Conservation (phyloP, 2,797 vertebrate genomes). For the Peromyscus eremicus region DNA sequence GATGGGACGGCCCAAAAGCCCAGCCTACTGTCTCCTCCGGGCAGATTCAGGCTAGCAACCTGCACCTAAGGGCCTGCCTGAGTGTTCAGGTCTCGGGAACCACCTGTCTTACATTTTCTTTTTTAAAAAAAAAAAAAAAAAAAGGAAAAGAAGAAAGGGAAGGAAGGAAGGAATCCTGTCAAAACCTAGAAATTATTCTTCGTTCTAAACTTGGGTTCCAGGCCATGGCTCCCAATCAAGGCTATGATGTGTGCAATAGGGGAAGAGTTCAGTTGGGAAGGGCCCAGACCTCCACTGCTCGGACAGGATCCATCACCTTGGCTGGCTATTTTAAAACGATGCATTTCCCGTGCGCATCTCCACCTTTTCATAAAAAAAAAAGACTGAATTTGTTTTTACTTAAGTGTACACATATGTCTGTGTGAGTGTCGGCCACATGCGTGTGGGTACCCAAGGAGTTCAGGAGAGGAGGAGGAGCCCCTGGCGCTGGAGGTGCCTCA, state of each 20-base stretch:
- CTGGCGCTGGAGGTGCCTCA: neutral
- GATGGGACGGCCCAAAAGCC: neutral
- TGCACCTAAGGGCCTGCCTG: neutral
- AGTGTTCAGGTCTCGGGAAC: neutral
- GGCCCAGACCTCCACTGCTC: neutral
- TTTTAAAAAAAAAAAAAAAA: neutral
- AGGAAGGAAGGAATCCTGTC: neutral
- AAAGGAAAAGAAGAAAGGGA: neutral
- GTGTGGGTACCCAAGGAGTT: neutral
- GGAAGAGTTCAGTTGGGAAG: neutral
- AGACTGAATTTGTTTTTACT: neutral
- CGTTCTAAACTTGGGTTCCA: neutral
- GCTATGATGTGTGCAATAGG: too few species aligned
- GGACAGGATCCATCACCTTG: neutral
- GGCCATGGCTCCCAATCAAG: neutral
- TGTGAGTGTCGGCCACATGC: neutral
- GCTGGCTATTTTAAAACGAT: neutral
- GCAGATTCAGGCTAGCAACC: neutral
- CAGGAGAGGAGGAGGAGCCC: neutral
- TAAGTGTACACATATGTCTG: neutral
- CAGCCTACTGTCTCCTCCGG: neutral
- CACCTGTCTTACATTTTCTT: neutral
- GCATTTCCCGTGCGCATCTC: neutral
- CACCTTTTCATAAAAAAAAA: neutral
- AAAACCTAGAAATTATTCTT: constrained; percentile 12